phyloP scores from a whole-genome alignment of 2,113 vertebrate species.

The Trogon surrucura region DNA sequence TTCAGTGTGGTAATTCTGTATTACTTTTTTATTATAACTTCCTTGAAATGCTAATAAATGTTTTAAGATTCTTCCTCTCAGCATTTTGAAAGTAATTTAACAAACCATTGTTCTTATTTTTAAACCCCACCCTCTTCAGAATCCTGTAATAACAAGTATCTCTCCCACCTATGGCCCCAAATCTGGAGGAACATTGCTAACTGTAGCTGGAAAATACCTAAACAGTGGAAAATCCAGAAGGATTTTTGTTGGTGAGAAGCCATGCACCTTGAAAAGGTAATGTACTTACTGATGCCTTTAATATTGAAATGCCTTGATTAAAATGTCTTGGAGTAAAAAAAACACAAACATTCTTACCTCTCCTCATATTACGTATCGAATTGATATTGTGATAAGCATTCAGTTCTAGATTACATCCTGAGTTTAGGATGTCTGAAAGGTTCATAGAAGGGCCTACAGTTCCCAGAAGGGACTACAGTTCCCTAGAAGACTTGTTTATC shows the following conservation, averaged over 20 bases:
- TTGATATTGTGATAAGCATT: background rate
- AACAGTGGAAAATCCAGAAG: slow-evolving; percentile 85
- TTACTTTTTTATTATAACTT: background rate
- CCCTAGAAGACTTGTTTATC: background rate
- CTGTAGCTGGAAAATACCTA: slow-evolving; percentile 86
- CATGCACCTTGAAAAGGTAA: slow-evolving; percentile 90
- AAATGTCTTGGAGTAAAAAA: background rate
- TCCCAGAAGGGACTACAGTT: background rate
- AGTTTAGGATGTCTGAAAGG: background rate
- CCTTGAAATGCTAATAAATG: background rate
- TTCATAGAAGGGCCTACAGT: background rate
- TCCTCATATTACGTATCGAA: background rate
- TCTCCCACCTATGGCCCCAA: slow-evolving; percentile 91
- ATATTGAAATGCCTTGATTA: background rate
- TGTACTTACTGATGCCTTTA: background rate
- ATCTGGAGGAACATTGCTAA: slow-evolving; percentile 91
- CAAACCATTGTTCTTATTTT: slow-evolving; percentile 28
- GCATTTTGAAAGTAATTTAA: background rate
- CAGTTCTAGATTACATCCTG: background rate
- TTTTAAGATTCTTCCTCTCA: background rate
- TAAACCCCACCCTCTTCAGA: slow-evolving; percentile 66
- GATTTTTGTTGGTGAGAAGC: slow-evolving; percentile 85
- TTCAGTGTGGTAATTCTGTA: background rate
- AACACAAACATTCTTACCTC: rapidly evolving
- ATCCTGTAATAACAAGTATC: slow-evolving; percentile 87